phyloP scores from a whole-genome alignment of 2,888 invertebrate genomes.

The Rhynchonema sp. region DNA sequence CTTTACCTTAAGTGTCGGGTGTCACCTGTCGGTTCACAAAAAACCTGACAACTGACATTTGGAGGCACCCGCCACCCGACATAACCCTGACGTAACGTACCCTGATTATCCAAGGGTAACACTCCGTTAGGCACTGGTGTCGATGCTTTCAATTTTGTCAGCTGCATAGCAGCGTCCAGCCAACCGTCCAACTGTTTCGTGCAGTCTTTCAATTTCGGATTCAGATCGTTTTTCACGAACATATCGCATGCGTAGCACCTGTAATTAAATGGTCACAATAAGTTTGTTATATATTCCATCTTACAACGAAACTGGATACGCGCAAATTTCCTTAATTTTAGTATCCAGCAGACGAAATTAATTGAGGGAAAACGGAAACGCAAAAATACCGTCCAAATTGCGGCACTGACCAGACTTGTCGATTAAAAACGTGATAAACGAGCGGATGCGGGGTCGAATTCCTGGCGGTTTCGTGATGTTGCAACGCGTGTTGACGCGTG shows the following conservation, averaged over 20 bases:
- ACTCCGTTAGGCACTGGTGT: background rate
- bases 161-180: background rate
- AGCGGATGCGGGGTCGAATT: background rate
- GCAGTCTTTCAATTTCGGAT: background rate
- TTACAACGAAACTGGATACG: too few relatives aligned
- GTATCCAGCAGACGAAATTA: too few relatives aligned
- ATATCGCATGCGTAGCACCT: conserved; percentile 1
- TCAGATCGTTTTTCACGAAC: background rate
- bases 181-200: background rate
- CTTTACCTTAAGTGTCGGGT: background rate
- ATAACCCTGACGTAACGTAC: too few relatives aligned
- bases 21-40: too few relatives aligned
- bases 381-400: too few relatives aligned
- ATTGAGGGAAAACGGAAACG: background rate
- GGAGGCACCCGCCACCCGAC: too few relatives aligned
- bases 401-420: background rate
- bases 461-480: background rate
- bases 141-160: background rate
- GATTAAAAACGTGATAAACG: background rate
- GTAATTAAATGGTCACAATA: too few relatives aligned
- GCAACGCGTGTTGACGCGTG: background rate
- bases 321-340: too few relatives aligned
- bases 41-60: too few relatives aligned
- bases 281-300: too few relatives aligned
- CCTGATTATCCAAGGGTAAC: too few relatives aligned